phyloP scores from a whole-genome alignment of 2,888 invertebrate species.

The Chirona hameri region DNA sequence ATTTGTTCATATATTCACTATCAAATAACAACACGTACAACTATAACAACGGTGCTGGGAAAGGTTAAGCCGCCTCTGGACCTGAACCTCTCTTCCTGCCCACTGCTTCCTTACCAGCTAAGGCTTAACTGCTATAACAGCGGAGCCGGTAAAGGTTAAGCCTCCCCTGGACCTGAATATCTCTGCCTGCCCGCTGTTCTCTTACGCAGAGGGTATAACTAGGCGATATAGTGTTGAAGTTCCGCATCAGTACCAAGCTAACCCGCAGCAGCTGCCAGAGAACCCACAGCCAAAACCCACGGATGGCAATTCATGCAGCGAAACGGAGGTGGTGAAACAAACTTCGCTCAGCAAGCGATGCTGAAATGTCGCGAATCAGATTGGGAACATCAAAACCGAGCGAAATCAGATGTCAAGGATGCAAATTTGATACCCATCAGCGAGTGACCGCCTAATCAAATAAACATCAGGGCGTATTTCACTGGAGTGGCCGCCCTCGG shows the following conservation, averaged over 20 bases:
- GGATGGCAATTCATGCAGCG: not conserved
- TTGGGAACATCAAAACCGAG: too few relatives aligned
- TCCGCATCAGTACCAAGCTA: not conserved
- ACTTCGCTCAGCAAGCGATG: too few relatives aligned
- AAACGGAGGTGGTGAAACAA: not conserved
- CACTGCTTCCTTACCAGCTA: not conserved
- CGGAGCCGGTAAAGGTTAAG: not conserved
- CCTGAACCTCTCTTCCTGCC: not conserved
- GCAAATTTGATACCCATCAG: too few relatives aligned
- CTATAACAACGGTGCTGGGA: constrained; percentile 23
- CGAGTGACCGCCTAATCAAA: too few relatives aligned
- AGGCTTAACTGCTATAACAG: not conserved
- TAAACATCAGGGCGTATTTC: too few relatives aligned
- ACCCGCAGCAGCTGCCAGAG: not conserved
- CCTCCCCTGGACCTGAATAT: not conserved
- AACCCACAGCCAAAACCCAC: not conserved
- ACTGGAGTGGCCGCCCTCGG: too few relatives aligned
- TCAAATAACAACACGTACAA: not conserved
- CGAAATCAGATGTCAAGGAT: too few relatives aligned
- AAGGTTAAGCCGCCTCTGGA: constrained; percentile 27
- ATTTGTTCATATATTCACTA: not conserved
- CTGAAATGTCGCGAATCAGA: too few relatives aligned
- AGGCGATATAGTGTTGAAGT: not conserved
- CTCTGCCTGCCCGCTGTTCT: not conserved
- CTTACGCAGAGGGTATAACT: not conserved